Evolutionary conservation across 2,113 vertebrate genomes (phyloP).

Genomic region (Ovibos moschatus): DNA sequence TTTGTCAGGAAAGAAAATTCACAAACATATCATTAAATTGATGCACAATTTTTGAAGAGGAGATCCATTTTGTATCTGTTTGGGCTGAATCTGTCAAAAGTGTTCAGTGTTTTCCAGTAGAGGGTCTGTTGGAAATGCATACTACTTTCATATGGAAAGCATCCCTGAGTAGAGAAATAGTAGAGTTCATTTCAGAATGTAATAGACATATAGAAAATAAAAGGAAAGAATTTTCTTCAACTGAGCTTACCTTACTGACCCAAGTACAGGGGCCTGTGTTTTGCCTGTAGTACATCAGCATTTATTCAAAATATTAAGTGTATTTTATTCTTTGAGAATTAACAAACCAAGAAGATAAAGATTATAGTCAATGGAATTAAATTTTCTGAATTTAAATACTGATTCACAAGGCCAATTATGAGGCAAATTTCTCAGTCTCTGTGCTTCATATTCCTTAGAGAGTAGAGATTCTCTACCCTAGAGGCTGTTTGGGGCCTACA

Average conservation of each 20-base stretch:
- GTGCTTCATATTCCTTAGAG: background rate
- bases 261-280: background rate
- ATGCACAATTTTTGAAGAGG: background rate
- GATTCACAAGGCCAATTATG: background rate
- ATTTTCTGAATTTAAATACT: background rate
- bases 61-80: background rate
- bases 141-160: background rate
- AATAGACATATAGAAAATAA: background rate
- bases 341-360: background rate
- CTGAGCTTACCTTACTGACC: background rate
- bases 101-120: background rate
- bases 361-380: background rate
- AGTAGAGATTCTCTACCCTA: background rate
- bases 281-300: background rate
- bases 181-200: background rate
- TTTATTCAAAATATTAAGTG: background rate
- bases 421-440: background rate
- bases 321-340: background rate
- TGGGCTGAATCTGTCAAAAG: background rate
- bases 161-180: background rate
- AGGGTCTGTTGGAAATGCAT: background rate
- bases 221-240: background rate
- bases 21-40: background rate
- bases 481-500: background rate
- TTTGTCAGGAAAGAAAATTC: background rate